These are phyloP conservation scores for Mustelus asterias DNA, from an alignment of 2,113 vertebrate genomes.

Conservation along the genomic window DNA sequence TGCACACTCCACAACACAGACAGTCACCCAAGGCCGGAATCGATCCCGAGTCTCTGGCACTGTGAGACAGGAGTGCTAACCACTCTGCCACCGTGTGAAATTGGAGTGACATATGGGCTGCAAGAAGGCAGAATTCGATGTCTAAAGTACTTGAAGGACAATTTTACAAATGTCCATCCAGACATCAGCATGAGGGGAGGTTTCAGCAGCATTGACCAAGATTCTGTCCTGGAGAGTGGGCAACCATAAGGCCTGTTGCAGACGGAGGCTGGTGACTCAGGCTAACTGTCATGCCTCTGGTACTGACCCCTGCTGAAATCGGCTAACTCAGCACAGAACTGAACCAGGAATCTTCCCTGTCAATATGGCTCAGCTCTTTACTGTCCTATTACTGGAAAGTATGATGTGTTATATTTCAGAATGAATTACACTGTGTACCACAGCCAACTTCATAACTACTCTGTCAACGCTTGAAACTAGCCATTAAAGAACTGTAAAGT, in stretches of 20 bases:
- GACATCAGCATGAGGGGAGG: not conserved
- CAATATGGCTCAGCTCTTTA: not conserved
- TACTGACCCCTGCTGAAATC: not conserved
- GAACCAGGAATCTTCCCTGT: not conserved
- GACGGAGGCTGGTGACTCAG: not conserved
- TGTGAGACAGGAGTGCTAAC: too few relatives aligned
- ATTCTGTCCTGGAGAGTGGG: not conserved
- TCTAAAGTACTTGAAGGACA: not conserved
- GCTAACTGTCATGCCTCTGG: not conserved
- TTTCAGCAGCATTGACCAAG: not conserved
- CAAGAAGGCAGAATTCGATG: not conserved
- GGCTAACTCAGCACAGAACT: not conserved
- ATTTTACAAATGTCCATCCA: too few relatives aligned
- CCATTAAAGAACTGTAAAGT: not conserved
- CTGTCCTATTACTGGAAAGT: not conserved
- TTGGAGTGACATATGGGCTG: not conserved
- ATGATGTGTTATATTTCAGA: not conserved
- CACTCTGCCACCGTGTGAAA: not conserved
- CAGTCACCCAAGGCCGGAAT: too few relatives aligned
- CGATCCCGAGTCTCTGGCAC: too few relatives aligned
- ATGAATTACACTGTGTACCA: not conserved
- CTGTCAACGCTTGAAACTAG: not conserved
- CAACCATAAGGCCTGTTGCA: not conserved
- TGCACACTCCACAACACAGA: too few relatives aligned
- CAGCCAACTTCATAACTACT: slow-evolving; percentile 5